phyloP scores from a whole-genome alignment of 1,140 invertebrate species.

The Ganaspis sp. region DNA sequence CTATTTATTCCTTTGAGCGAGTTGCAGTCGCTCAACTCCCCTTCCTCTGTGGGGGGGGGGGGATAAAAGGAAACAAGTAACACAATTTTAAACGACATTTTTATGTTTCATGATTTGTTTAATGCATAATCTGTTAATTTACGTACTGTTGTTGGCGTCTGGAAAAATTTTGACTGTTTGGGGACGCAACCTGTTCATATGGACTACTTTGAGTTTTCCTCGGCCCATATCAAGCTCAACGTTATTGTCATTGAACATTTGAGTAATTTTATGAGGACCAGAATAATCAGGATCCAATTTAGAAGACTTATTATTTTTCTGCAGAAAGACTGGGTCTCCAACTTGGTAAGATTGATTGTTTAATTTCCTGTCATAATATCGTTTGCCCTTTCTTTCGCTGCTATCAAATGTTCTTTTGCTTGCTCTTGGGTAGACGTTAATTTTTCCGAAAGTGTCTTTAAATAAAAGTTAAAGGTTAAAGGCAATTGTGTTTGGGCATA shows the following conservation, averaged over 20 bases:
- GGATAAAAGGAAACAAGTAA: no score
- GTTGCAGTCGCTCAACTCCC: no score
- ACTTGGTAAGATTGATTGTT: conserved; percentile 7
- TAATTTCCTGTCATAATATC: conserved; percentile 26
- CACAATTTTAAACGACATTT: no score
- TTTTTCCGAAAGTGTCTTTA: no score
- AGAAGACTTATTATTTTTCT: conserved; percentile 15
- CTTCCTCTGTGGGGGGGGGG: no score
- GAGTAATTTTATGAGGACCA: conserved; percentile 25
- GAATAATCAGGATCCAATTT: not conserved
- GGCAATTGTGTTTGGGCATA: not conserved
- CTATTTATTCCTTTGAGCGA: no score
- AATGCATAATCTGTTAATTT: no score
- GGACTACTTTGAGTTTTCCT: not conserved
- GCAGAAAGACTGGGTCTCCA: conserved; percentile 28
- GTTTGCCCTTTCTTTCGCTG: conserved; percentile 31
- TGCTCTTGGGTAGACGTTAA: no score
- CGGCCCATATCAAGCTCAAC: not conserved
- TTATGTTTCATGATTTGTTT: no score
- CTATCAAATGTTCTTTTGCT: no score
- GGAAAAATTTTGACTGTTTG: not conserved
- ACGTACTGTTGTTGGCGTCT: not conserved
- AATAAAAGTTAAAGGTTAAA: no score
- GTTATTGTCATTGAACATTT: not conserved
- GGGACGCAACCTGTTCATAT: not conserved